Conservation (phyloP, 2,113 vertebrate species). For the Ophiodon elongatus region DNA sequence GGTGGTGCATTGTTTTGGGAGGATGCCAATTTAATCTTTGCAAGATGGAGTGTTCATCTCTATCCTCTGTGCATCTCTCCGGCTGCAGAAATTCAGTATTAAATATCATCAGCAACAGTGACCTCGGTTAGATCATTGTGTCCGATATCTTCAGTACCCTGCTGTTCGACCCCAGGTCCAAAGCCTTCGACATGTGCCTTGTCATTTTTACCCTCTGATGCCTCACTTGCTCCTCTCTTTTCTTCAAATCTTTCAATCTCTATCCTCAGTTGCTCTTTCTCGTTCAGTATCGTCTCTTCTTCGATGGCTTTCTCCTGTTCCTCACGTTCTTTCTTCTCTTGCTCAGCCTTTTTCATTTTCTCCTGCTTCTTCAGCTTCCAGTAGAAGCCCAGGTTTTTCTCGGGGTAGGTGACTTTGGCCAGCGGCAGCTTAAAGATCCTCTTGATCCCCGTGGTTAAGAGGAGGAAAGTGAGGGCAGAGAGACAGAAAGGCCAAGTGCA, state of each 20-base stretch:
- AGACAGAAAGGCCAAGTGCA: slow-evolving; percentile 98
- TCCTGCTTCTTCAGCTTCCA: slow-evolving; percentile 83
- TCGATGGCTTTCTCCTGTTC: slow-evolving; percentile 27
- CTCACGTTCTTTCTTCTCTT: slow-evolving; percentile 47
- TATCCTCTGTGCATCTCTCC: neutral
- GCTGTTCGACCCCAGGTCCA: neutral
- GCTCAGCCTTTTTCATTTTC: slow-evolving; percentile 60
- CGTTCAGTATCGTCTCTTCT: slow-evolving; percentile 29
- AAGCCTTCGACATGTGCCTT: neutral
- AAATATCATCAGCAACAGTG: neutral
- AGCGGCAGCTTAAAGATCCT: slow-evolving; percentile 91
- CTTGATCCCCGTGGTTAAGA: slow-evolving; percentile 87
- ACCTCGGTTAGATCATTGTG: neutral
- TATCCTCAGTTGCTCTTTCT: slow-evolving; percentile 62
- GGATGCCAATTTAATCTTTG: neutral
- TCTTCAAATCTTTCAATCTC: slow-evolving; percentile 49
- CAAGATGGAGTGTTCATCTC: neutral
- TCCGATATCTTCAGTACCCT: neutral
- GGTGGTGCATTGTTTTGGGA: neutral
- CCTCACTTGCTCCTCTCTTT: neutral
- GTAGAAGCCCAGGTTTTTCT: slow-evolving; percentile 91
- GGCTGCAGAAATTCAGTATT: neutral
- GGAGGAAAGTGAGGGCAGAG: slow-evolving; percentile 92
- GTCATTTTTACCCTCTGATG: neutral
- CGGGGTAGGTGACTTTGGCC: slow-evolving; percentile 92